Percentiles rank a stretch among this genome's conserved stretches.
These are phyloP conservation scores for Eulemur rufifrons DNA, from an alignment of 2,113 vertebrate genomes.

Conservation along the genomic window DNA sequence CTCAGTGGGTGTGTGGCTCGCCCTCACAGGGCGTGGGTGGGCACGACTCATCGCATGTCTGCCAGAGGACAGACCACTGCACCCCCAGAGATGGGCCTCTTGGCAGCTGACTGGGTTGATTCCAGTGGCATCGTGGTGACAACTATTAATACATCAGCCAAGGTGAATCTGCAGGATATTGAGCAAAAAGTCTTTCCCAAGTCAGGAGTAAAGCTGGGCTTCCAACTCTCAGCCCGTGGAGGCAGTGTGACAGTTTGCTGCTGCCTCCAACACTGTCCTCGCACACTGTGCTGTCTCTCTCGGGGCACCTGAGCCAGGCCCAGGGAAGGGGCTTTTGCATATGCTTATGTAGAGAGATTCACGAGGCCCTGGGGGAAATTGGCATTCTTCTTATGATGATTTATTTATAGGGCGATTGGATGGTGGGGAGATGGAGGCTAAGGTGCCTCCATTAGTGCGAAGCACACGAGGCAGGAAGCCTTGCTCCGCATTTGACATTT, in stretches of 20 bases:
- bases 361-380: constrained; percentile 65
- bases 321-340: constrained; percentile 53
- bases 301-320: background rate
- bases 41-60: background rate
- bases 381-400: constrained; percentile 71
- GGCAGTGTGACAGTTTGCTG: background rate
- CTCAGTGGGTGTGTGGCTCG: background rate
- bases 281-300: background rate
- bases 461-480: constrained; percentile 63
- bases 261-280: background rate
- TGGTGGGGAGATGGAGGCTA: constrained; percentile 73
- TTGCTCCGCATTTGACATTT: constrained; percentile 73
- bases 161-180: background rate
- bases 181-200: background rate
- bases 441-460: constrained; percentile 67
- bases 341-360: constrained; percentile 56
- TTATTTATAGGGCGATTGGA: constrained; percentile 75
- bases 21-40: background rate
- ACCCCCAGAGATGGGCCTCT: background rate
- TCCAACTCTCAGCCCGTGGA: background rate
- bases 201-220: background rate
- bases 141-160: background rate
- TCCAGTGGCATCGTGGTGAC: background rate
- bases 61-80: constrained; percentile 18
- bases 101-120: constrained; percentile 16